These are phyloP conservation scores for Pseudomyrmex sp. DNA, from an alignment of 1,140 invertebrate species.

Conservation along the genomic window DNA sequence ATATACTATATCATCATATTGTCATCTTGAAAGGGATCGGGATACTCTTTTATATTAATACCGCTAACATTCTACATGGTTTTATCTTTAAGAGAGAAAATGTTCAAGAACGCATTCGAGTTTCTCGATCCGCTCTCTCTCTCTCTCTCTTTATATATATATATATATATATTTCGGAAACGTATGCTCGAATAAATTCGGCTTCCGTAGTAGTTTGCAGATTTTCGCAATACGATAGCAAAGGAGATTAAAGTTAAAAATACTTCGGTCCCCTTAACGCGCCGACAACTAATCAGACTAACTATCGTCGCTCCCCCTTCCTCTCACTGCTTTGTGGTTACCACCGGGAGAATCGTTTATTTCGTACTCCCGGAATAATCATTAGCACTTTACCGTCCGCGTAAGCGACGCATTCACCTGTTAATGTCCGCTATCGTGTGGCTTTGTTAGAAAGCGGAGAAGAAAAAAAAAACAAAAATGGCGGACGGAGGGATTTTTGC, in stretches of 20 bases:
- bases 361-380: slow-evolving; percentile 43
- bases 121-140: too few species aligned
- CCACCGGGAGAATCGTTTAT: slow-evolving; percentile 4
- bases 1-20: background rate
- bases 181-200: too few species aligned
- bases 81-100: too few species aligned
- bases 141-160: too few species aligned
- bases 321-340: background rate
- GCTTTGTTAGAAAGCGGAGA: slow-evolving; percentile 23
- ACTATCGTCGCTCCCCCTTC: background rate
- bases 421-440: slow-evolving; percentile 33
- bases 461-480: too few species aligned
- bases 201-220: too few species aligned
- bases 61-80: too few species aligned
- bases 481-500: background rate
- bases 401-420: slow-evolving; percentile 45
- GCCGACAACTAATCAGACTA: slow-evolving; percentile 16
- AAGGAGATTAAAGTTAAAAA: background rate
- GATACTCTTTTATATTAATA: background rate
- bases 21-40: background rate
- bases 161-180: too few species aligned
- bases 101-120: too few species aligned
- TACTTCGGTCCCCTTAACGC: background rate
- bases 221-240: background rate
- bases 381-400: slow-evolving; percentile 35